These are phyloP conservation scores for Polyommatus icarus DNA, from an alignment of 2,888 invertebrate species.

Conservation along the genomic window DNA sequence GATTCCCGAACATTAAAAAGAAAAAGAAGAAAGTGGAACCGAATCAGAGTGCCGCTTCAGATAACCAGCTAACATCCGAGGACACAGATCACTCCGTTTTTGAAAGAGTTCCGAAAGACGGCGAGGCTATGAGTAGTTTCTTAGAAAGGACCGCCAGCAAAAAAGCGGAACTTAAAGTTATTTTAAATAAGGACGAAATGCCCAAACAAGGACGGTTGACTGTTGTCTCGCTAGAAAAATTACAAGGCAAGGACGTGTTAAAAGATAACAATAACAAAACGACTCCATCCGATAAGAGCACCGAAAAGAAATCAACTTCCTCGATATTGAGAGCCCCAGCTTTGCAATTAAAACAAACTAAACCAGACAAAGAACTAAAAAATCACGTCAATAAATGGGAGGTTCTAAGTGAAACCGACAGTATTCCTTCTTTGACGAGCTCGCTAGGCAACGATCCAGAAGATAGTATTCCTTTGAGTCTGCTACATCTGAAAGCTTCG, in stretches of 20 bases:
- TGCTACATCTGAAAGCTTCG: conserved; percentile 68
- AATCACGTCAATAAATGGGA: conserved; percentile 79
- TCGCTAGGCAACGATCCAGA: conserved; percentile 79
- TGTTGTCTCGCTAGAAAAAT: conserved; percentile 81
- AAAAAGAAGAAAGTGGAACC: conserved; percentile 86
- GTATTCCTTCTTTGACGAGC: conserved; percentile 76
- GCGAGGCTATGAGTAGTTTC: conserved; percentile 84
- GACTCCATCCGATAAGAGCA: conserved; percentile 45
- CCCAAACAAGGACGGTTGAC: conserved; percentile 79
- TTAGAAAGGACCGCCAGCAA: conserved; percentile 80
- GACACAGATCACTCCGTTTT: conserved; percentile 77
- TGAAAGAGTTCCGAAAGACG: conserved; percentile 85
- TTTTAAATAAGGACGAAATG: conserved; percentile 75
- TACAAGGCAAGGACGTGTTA: conserved; percentile 74
- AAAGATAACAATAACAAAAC: conserved; percentile 54
- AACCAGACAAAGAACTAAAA: conserved; percentile 65
- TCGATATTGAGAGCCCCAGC: conserved; percentile 72
- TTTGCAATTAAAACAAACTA: conserved; percentile 67
- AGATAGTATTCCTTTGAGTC: conserved; percentile 79
- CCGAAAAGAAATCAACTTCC: conserved; percentile 58
- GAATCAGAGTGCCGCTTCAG: conserved; percentile 54
- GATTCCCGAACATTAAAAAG: conserved; percentile 91
- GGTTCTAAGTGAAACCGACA: conserved; percentile 81
- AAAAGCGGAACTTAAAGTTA: conserved; percentile 70
- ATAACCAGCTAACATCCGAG: conserved; percentile 64